Evolutionary conservation across 1,140 invertebrate species (phyloP).

Genomic region (Camponotus pennsylvanicus): DNA sequence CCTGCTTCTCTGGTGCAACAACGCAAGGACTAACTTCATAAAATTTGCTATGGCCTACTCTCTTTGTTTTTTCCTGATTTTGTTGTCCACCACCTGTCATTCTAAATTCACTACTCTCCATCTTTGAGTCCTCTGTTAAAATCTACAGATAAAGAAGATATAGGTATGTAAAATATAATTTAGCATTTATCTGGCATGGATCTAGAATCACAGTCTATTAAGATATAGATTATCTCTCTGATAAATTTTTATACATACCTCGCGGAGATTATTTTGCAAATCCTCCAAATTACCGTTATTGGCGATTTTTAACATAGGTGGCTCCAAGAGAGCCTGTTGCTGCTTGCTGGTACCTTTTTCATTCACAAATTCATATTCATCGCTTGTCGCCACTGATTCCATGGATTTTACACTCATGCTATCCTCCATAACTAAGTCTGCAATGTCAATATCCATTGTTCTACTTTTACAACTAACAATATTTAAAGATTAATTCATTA

Average conservation of each 20-base stretch:
- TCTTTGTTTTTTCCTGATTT: slow-evolving; percentile 77
- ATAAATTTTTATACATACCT: slow-evolving; percentile 85
- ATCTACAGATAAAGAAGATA: slow-evolving; percentile 73
- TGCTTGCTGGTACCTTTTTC: slow-evolving; percentile 83
- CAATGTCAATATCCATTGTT: slow-evolving; percentile 40
- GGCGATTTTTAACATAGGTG: slow-evolving; percentile 91
- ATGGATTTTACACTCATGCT: slow-evolving; percentile 92
- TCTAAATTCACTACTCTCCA: slow-evolving; percentile 80
- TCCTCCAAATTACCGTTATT: slow-evolving; percentile 91
- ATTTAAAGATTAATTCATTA: not conserved
- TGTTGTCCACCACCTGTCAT: slow-evolving; percentile 66
- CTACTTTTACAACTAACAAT: not conserved
- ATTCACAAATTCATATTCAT: slow-evolving; percentile 93
- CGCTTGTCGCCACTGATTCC: slow-evolving; percentile 93
- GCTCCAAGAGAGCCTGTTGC: slow-evolving; percentile 82
- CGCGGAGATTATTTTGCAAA: slow-evolving; percentile 90
- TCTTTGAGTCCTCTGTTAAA: slow-evolving; percentile 84
- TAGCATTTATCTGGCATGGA: not conserved
- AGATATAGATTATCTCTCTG: not conserved
- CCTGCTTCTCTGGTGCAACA: slow-evolving; percentile 90
- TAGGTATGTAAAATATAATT: not conserved
- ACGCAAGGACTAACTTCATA: slow-evolving; percentile 80
- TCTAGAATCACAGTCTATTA: not conserved
- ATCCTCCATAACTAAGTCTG: slow-evolving; percentile 91
- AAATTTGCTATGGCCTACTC: slow-evolving; percentile 85